Base-by-base conservation (phyloP, 1,140 invertebrate genomes). In the Arctopsyche grandis region DNA sequence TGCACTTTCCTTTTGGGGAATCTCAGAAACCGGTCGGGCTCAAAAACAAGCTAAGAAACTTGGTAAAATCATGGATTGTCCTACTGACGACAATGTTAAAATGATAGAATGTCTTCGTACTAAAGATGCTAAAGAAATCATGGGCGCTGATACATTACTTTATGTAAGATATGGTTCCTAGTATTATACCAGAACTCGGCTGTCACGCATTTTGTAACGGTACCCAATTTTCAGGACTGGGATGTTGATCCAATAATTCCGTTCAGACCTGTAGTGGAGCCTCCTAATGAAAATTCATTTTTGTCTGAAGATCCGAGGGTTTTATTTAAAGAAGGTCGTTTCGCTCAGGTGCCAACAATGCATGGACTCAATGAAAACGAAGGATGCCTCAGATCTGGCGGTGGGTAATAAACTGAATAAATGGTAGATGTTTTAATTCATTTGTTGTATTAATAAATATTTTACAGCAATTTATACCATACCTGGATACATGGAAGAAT, bases 1-100 rank as follows among this genome's bases (percentile, higher is more conserved):
- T 1, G 91, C 92, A 10, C 84, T 91, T 43, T 89, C 89, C 79
- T 86, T 89, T 1, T 93, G 92, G 88, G 89, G 91, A 1, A 84
- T 90, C 5, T 86, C 91, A 14, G 85, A 84, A 12, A 84, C 89
- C 14, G 83, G 86, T 22, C 85, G 89, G 0, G 84, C 90, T 24
- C 60, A 58, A 56, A 71, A 84, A 29, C 84, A 86, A 38, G 89
- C 89, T 26, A 80, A 82, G 19, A 29, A 70, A 12, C 69, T 84
- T n/a, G 84, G 83, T 0, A 69, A 83, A 71, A 58, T 83, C 75
- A 82, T 85, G 48, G 74, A 81, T 0, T 80, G 83, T 85, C n/a
- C 79, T 60, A 60, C 74, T 80, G 44, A 84, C 82, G 5, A 70
- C 70, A 16, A 71, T 29, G 0, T 38, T 84, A 29, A 84, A 81